Conservation (phyloP, 2,888 invertebrate genomes). For the Gonocerus acuteangulatus region DNA sequence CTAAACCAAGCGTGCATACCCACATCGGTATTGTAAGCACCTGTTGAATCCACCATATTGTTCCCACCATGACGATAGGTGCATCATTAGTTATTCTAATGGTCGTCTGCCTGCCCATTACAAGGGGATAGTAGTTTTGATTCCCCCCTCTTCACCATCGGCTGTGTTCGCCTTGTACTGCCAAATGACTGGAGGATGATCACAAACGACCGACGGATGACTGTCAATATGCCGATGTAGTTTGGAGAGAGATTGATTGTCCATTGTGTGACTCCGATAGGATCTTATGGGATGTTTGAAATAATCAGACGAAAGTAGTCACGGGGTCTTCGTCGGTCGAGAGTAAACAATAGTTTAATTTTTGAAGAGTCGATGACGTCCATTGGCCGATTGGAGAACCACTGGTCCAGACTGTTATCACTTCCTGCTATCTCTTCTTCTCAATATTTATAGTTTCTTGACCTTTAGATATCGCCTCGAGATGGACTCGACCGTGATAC, state of each 20-base stretch:
- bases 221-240: conserved; percentile 1
- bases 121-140: background rate
- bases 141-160: background rate
- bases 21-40: no score
- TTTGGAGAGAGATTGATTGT: conserved; percentile 13
- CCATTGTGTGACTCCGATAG: background rate
- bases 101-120: conserved; percentile 10
- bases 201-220: conserved; percentile 16
- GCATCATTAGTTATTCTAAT: conserved; percentile 13
- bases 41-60: no score
- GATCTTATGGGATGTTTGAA: conserved; percentile 3
- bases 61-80: no score
- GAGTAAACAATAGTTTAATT: no score
- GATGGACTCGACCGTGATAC: no score
- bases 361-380: no score
- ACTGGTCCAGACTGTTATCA: no score
- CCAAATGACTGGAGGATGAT: conserved; percentile 15
- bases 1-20: no score
- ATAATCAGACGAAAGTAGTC: conserved; percentile 9
- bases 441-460: no score
- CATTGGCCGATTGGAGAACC: no score
- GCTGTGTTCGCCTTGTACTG: background rate
- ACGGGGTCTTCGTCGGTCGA: background rate
- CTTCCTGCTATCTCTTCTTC: no score
- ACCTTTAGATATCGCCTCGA: no score